These are phyloP conservation scores for human (Homo sapiens) DNA, from an alignment of 2,113 vertebrate species.

Conservation along the genomic window GRCh38 chr6:21650001-21650500, in stretches of 20 bases:
- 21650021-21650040: not conserved
- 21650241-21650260: not conserved
- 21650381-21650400: not conserved
- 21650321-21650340: constrained; percentile 42
- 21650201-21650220: not conserved
- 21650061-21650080: not conserved
- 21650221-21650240: not conserved
- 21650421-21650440: not conserved
- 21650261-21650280: not conserved
- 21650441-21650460: not conserved
- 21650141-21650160: not conserved
- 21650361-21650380: not conserved
- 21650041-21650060: not conserved
- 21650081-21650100: not conserved
- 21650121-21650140: not conserved
- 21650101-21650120: not conserved
- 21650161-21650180: not conserved
- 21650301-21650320: constrained; percentile 44
- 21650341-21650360: constrained; percentile 54
- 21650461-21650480: not conserved
- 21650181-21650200: not conserved
- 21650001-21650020: not conserved
- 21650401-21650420: not conserved
- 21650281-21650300: not conserved
- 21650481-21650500: not conserved